These are phyloP conservation scores for Sphaerodactylus townsendi DNA, from an alignment of 2,113 vertebrate genomes.

Conservation along the genomic window DNA sequence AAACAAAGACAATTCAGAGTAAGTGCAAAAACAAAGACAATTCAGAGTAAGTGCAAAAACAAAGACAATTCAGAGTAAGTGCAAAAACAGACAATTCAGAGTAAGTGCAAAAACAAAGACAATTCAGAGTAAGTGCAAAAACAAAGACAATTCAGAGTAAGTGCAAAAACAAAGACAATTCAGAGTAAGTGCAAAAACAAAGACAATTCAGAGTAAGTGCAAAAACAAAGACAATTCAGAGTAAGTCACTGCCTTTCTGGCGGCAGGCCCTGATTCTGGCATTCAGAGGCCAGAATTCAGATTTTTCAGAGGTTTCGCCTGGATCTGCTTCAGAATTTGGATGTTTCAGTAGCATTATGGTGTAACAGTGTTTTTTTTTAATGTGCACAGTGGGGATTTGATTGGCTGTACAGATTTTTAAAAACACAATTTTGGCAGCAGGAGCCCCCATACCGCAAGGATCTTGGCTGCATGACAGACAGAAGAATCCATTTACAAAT, in stretches of 20 bases:
- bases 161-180: constrained; percentile 74
- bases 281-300: no score
- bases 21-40: constrained; percentile 76
- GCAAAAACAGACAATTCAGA: constrained; percentile 80
- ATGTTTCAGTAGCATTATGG: no score
- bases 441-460: no score
- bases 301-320: neutral
- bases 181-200: constrained; percentile 87
- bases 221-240: constrained; percentile 79
- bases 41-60: constrained; percentile 88
- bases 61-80: constrained; percentile 86
- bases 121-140: constrained; percentile 86
- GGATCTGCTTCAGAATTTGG: no score
- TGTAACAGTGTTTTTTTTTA: no score
- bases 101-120: constrained; percentile 82
- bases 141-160: constrained; percentile 85
- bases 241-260: constrained; percentile 73
- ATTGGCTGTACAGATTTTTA: no score
- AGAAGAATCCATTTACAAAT: no score
- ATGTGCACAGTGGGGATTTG: no score
- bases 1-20: constrained; percentile 83
- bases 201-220: constrained; percentile 87
- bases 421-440: no score
- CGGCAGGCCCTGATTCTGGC: no score
- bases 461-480: no score